These are phyloP conservation scores for Acrobeloides nanus DNA, from an alignment of 2,888 invertebrate genomes.

Conservation along the genomic window DNA sequence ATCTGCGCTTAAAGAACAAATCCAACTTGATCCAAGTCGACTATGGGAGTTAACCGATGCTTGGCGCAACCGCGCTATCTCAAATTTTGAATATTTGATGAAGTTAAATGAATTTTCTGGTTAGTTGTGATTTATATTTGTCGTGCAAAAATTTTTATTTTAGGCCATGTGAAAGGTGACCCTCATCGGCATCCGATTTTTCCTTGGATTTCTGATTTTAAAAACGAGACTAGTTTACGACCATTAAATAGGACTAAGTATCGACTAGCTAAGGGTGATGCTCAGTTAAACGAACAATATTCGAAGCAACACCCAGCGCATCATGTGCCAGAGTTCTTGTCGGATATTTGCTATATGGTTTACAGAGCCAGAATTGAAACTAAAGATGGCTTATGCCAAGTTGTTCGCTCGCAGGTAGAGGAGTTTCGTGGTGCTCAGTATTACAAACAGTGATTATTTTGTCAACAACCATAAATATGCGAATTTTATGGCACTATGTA, in stretches of 20 bases:
- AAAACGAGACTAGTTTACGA: conserved; percentile 69
- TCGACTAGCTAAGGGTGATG: conserved; percentile 87
- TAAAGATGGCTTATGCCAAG: conserved; percentile 75
- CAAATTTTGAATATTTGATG: conserved; percentile 85
- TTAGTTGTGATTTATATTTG: neutral
- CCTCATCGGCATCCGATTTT: conserved; percentile 87
- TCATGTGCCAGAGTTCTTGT: conserved; percentile 88
- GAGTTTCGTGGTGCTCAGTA: neutral
- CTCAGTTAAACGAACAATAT: conserved; percentile 85
- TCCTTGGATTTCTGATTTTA: conserved; percentile 94
- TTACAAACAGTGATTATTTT: too few relatives aligned
- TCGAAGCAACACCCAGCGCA: conserved; percentile 63
- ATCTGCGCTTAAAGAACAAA: neutral
- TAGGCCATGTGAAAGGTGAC: conserved; percentile 69
- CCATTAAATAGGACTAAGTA: conserved; percentile 89
- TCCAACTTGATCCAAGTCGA: neutral
- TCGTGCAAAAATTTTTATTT: neutral
- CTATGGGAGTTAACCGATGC: conserved; percentile 51
- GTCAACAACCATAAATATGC: too few relatives aligned
- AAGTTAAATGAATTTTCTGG: conserved; percentile 66
- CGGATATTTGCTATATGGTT: conserved; percentile 93
- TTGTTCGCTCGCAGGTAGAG: conserved; percentile 66
- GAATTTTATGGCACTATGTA: too few relatives aligned
- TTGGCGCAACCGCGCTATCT: conserved; percentile 78
- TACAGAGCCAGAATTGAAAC: conserved; percentile 74